phyloP scores from a whole-genome alignment of 2,797 vertebrate genomes.

The Pseudomugil tenellus region DNA sequence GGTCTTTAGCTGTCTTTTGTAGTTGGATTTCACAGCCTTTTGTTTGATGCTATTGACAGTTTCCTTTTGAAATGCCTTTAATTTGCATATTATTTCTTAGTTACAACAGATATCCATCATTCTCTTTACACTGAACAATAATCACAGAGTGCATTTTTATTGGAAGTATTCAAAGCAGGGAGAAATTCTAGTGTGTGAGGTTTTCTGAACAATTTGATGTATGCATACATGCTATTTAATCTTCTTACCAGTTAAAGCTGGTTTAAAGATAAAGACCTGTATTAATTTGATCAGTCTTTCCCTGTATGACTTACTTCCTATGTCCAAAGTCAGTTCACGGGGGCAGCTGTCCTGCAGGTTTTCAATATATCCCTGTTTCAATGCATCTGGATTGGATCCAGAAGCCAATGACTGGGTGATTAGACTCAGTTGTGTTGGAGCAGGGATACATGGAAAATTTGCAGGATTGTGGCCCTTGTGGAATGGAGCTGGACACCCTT shows the following conservation, averaged over 20 bases:
- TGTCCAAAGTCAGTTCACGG: too few relatives aligned
- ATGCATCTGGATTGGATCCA: too few relatives aligned
- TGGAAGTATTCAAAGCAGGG: conserved; percentile 22
- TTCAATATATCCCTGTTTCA: too few relatives aligned
- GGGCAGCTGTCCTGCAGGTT: too few relatives aligned
- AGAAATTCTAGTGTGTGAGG: conserved; percentile 16
- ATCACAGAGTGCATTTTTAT: conserved; percentile 36
- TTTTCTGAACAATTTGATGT: conserved; percentile 11
- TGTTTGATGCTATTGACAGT: conserved; percentile 51
- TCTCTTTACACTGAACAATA: conserved; percentile 38
- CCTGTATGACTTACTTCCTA: conserved; percentile 47
- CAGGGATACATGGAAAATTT: too few relatives aligned
- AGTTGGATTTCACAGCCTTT: conserved; percentile 48
- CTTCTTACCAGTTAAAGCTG: conserved; percentile 22
- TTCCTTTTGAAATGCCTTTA: conserved; percentile 45
- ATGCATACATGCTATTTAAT: conserved; percentile 32
- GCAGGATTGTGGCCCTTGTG: too few relatives aligned
- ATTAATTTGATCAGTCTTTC: conserved; percentile 44
- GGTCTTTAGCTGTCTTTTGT: conserved; percentile 33
- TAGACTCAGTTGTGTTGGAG: too few relatives aligned
- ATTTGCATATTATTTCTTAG: conserved; percentile 63
- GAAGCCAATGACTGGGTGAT: too few relatives aligned
- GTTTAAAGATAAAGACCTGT: conserved; percentile 30
- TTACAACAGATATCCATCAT: conserved; percentile 38
- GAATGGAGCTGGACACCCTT: too few relatives aligned